A percentile compares a stretch with the other conserved stretches of the same genome.
phyloP scores from a whole-genome alignment of 2,113 vertebrate genomes.

The Myanophis thanlyinensis region DNA sequence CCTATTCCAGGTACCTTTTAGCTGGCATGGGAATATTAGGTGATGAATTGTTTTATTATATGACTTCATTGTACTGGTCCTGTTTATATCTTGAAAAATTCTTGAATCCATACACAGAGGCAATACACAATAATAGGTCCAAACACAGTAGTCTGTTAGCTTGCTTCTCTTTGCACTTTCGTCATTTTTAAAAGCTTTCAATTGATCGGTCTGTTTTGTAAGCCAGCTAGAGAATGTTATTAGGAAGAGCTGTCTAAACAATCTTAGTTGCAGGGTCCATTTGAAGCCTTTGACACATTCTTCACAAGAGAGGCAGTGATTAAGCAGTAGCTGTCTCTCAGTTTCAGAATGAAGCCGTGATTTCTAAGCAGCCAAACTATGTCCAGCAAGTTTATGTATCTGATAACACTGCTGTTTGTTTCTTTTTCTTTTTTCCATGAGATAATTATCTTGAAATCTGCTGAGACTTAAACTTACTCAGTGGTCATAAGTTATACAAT shows the following conservation, averaged over 20 bases:
- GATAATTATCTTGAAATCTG: neutral
- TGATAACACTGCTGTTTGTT: neutral
- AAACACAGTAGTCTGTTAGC: neutral
- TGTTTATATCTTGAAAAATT: neutral
- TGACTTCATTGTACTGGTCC: neutral
- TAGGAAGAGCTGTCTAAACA: neutral
- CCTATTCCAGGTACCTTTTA: neutral
- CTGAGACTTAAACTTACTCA: neutral
- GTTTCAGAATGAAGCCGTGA: neutral
- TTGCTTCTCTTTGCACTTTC: neutral
- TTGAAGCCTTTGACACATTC: neutral
- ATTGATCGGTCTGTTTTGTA: neutral
- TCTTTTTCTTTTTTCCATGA: neutral
- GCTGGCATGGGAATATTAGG: neutral
- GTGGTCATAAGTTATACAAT: neutral
- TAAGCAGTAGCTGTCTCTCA: neutral
- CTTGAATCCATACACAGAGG: neutral
- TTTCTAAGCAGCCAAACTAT: neutral
- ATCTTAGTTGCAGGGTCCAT: neutral
- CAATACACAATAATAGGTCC: neutral
- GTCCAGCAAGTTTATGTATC: neutral
- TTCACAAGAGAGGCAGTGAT: neutral
- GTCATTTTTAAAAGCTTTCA: neutral
- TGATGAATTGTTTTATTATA: neutral
- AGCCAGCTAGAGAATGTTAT: neutral